Evolutionary conservation across 2,113 vertebrate genomes (phyloP).

Genomic region (Sminthopsis crassicaudata): DNA sequence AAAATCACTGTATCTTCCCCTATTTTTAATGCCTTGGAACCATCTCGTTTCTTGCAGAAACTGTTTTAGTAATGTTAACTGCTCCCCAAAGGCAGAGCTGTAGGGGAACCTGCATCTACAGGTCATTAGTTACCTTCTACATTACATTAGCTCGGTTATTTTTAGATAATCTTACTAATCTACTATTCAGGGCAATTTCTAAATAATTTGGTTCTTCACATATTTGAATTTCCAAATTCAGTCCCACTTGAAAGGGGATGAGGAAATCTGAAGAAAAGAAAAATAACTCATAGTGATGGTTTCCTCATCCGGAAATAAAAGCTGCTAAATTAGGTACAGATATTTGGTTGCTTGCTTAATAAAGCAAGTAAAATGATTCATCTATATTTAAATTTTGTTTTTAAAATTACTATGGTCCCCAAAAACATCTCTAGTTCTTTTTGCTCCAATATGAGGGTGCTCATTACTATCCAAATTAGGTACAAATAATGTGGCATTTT

Average conservation of each 20-base stretch:
- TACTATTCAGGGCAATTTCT: conserved; percentile 62
- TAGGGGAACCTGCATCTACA: conserved; percentile 49
- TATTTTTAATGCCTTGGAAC: conserved; percentile 52
- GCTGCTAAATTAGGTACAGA: background rate
- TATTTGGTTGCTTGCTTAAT: background rate
- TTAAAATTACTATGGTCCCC: background rate
- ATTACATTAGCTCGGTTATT: conserved; percentile 56
- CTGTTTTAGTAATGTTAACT: conserved; percentile 42
- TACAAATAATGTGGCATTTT: background rate
- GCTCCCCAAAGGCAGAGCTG: conserved; percentile 38
- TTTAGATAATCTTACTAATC: conserved; percentile 68
- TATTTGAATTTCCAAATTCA: conserved; percentile 63
- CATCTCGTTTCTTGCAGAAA: conserved; percentile 45
- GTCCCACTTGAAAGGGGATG: conserved; percentile 25
- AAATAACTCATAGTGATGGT: conserved; percentile 22
- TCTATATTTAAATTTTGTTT: conserved; percentile 9
- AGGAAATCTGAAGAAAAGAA: conserved; percentile 46
- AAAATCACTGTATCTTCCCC: conserved; percentile 54
- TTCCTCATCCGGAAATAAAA: conserved; percentile 47
- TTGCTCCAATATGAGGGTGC: background rate
- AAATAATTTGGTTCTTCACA: conserved; percentile 57
- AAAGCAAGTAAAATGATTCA: background rate
- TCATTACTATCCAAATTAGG: background rate
- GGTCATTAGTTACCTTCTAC: conserved; percentile 53
- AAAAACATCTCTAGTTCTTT: background rate